Evolutionary conservation across 2,797 vertebrate genomes (phyloP).

Genomic region (Pseudotriccus pelzelni): DNA sequence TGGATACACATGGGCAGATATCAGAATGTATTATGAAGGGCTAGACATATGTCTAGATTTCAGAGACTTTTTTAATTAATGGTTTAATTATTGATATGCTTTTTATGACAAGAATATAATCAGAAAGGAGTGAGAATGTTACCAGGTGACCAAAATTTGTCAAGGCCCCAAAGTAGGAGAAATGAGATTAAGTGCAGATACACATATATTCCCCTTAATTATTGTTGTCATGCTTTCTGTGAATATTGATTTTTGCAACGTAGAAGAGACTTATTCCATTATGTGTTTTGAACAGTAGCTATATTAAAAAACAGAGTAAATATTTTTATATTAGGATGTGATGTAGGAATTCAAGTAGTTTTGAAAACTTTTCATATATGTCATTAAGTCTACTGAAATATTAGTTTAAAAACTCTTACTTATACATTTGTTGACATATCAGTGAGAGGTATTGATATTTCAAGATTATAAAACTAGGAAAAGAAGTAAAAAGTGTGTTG

Average conservation of each 20-base stretch:
- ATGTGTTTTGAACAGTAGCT: not conserved
- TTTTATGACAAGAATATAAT: not conserved
- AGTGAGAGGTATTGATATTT: not conserved
- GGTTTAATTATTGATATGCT: not conserved
- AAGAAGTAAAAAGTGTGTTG: not conserved
- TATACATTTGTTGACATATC: not conserved
- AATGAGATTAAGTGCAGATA: not conserved
- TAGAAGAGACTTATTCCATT: not conserved
- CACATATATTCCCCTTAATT: not conserved
- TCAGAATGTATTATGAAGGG: not conserved
- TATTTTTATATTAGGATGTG: not conserved
- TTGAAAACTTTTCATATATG: not conserved
- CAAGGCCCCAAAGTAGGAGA: not conserved
- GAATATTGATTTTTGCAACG: not conserved
- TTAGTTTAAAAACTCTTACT: not conserved
- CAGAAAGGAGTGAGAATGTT: not conserved
- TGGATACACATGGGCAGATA: not conserved
- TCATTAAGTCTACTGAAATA: not conserved
- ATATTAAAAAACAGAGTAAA: no score
- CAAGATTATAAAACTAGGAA: not conserved
- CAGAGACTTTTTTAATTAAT: not conserved
- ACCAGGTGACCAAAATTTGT: not conserved
- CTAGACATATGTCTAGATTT: not conserved
- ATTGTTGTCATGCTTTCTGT: not conserved
- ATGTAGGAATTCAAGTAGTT: not conserved